Evolutionary conservation across 2,113 vertebrate species (phyloP).

Genomic region (Tupaia tana): DNA sequence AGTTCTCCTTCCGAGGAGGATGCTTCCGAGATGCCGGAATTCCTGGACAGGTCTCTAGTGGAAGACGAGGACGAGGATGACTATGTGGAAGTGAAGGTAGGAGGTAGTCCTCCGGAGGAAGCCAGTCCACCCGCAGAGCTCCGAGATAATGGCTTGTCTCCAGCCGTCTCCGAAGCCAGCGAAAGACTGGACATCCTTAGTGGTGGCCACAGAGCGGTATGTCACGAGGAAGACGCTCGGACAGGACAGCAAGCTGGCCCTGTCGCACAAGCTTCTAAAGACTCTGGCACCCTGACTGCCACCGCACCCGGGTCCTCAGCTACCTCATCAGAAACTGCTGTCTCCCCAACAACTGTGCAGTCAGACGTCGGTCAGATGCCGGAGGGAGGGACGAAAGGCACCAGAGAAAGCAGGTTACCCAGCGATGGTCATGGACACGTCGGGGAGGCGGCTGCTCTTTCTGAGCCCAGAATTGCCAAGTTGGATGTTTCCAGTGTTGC

Average conservation of each 20-base stretch:
- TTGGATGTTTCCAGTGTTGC: conserved; percentile 97
- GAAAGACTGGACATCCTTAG: not conserved
- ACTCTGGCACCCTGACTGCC: not conserved
- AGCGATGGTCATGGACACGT: not conserved
- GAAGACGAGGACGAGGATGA: conserved; percentile 84
- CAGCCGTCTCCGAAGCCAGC: conserved; percentile 17
- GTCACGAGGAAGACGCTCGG: conserved; percentile 51
- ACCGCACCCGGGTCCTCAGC: conserved; percentile 10
- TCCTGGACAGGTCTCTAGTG: conserved; percentile 75
- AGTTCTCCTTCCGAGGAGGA: conserved; percentile 79
- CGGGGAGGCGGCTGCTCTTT: conserved; percentile 81
- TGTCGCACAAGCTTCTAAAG: conserved; percentile 54
- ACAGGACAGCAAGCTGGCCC: conserved; percentile 37
- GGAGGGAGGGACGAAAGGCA: conserved; percentile 69
- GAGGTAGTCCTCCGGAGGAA: conserved; percentile 76
- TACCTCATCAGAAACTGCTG: conserved; percentile 1
- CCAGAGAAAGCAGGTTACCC: conserved; percentile 56
- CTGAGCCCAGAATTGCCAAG: conserved; percentile 94
- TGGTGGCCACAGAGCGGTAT: not conserved
- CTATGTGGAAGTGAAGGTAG: conserved; percentile 86
- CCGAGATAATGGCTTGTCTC: conserved; percentile 42
- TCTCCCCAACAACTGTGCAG: conserved; percentile 57
- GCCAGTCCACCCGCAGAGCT: conserved; percentile 33
- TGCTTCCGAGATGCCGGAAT: conserved; percentile 74
- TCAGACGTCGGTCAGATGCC: conserved; percentile 63